Evolutionary conservation across 2,888 invertebrate species (phyloP).

Genomic region (Notodonta dromedarius): DNA sequence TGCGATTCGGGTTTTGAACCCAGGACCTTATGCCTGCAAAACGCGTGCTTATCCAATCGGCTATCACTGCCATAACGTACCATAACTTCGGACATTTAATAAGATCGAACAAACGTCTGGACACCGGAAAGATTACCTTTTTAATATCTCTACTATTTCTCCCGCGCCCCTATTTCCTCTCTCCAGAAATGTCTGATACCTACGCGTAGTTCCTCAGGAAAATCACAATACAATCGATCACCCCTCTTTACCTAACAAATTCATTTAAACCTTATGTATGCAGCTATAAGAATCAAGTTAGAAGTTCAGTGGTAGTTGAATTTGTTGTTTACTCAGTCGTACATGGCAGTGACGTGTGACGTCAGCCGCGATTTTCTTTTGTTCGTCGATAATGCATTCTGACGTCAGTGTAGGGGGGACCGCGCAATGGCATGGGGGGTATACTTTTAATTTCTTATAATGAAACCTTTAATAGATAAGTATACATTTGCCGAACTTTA

Average conservation of each 20-base stretch:
- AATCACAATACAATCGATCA: slow-evolving; percentile 52
- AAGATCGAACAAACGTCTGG: no score
- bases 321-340: slow-evolving; percentile 21
- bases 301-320: background rate
- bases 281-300: slow-evolving; percentile 10
- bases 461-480: slow-evolving; percentile 16
- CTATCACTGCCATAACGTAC: no score
- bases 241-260: slow-evolving; percentile 27
- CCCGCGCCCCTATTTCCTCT: slow-evolving; percentile 5
- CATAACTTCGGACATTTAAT: no score
- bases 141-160: no score
- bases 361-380: slow-evolving; percentile 64
- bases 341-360: slow-evolving; percentile 58
- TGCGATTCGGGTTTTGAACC: no score
- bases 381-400: slow-evolving; percentile 56
- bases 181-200: slow-evolving; percentile 7
- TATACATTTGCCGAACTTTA: background rate
- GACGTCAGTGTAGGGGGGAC: slow-evolving; percentile 43
- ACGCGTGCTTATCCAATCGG: no score
- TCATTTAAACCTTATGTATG: slow-evolving; percentile 15
- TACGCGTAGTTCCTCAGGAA: slow-evolving; percentile 25
- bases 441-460: slow-evolving; percentile 39
- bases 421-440: slow-evolving; percentile 28
- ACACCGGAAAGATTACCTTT: no score
- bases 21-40: no score